Percentiles rank a stretch among this genome's conserved stretches.
These are phyloP conservation scores for Ostrea edulis DNA, from an alignment of 1,140 invertebrate species.

Conservation along the genomic window DNA sequence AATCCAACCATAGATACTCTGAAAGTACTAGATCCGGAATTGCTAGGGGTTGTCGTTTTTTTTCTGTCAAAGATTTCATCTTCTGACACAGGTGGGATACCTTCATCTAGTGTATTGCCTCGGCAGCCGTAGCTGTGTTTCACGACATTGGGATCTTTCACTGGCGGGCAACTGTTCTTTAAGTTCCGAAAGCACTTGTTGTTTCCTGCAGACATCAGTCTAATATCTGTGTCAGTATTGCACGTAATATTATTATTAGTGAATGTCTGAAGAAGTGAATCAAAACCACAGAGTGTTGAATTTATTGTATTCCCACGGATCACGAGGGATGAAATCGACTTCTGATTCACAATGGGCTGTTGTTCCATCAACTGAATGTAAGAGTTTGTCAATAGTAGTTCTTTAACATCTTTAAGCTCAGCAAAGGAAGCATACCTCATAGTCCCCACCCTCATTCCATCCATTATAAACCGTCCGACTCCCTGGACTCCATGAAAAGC, in stretches of 20 bases:
- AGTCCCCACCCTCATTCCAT: not conserved
- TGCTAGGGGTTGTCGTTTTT: not conserved
- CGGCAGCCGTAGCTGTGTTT: not conserved
- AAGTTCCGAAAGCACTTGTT: not conserved
- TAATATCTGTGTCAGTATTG: not conserved
- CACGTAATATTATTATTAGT: not conserved
- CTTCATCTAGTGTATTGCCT: not conserved
- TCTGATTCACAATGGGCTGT: not conserved
- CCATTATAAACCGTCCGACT: not conserved
- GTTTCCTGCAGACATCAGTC: not conserved
- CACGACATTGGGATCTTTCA: not conserved
- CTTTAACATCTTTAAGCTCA: not conserved
- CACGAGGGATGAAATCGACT: not conserved
- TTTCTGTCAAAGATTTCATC: not conserved
- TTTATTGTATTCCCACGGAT: not conserved
- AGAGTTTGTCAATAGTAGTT: not conserved
- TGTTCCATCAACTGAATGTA: not conserved
- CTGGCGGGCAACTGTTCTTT: not conserved
- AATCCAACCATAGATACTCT: not conserved
- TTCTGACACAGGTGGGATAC: not conserved
- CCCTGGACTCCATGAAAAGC: not conserved
- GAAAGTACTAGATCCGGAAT: not conserved
- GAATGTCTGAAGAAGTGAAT: not conserved
- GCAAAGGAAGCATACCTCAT: not conserved
- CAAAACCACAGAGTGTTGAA: not conserved